A percentile compares a stretch with the other conserved stretches of the same genome.
Evolutionary conservation across 2,797 vertebrate species (phyloP).

Genomic region (Pangasius djambal): DNA sequence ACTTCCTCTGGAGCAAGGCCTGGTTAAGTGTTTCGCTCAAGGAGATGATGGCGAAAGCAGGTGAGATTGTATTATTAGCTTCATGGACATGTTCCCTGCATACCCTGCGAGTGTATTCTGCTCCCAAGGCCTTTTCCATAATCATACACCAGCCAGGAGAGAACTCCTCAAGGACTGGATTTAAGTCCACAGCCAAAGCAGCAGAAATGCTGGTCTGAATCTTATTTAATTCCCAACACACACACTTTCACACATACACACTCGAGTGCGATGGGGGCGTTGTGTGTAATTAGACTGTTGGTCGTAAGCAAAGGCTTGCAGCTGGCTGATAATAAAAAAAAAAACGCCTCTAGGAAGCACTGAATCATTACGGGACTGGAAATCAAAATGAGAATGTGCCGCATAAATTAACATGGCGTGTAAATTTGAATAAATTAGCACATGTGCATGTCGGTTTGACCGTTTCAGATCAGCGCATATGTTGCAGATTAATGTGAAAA

Average conservation of each 20-base stretch:
- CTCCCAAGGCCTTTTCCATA: slow-evolving; percentile 14
- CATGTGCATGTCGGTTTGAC: not conserved
- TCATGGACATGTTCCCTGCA: not conserved
- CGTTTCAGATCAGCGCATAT: not conserved
- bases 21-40: slow-evolving; percentile 33
- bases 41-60: slow-evolving; percentile 19
- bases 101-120: not conserved
- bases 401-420: slow-evolving; percentile 42
- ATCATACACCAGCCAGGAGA: slow-evolving; percentile 12
- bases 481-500: not conserved
- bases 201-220: slow-evolving; percentile 21
- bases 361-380: slow-evolving; percentile 63
- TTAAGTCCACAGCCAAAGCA: not conserved
- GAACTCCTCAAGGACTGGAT: not conserved
- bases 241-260: not conserved
- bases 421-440: slow-evolving; percentile 7
- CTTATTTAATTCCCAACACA: slow-evolving; percentile 20
- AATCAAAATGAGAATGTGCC: slow-evolving; percentile 61
- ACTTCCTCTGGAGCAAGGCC: slow-evolving; percentile 18
- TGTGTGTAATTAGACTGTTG: slow-evolving; percentile 55
- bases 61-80: not conserved
- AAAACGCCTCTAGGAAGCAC: slow-evolving; percentile 47
- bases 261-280: slow-evolving; percentile 1
- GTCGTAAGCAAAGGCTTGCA: slow-evolving; percentile 32
- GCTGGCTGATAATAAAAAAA: slow-evolving; percentile 48